A percentile compares a stretch with the other conserved stretches of the same genome.
Evolutionary conservation across 1,140 invertebrate genomes (phyloP).

Genomic region (Drosophila nannoptera): DNA sequence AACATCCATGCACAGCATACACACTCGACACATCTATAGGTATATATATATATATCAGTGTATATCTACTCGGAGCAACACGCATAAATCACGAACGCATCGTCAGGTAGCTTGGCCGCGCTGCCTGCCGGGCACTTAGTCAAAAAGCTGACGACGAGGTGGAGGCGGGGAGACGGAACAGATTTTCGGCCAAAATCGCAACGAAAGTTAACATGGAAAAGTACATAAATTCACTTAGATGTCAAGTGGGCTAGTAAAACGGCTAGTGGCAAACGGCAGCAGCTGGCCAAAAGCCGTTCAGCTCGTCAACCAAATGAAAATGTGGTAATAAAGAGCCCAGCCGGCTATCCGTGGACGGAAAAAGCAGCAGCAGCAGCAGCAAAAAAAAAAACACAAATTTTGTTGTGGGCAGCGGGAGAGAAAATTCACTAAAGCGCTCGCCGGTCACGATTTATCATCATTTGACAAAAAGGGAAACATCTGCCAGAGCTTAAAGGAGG

Average conservation of each 20-base stretch:
- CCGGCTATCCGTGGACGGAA: constrained; percentile 20
- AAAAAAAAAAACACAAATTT: constrained; percentile 8
- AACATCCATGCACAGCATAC: no score
- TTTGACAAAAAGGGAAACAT: constrained; percentile 73
- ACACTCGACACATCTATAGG: background rate
- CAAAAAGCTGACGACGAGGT: no score
- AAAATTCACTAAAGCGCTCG: constrained; percentile 63
- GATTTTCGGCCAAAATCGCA: constrained; percentile 36
- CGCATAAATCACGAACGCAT: constrained; percentile 51
- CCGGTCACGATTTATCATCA: constrained; percentile 75
- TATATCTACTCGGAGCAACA: background rate
- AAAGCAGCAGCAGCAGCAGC: background rate
- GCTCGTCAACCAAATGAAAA: constrained; percentile 56
- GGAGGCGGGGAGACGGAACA: background rate
- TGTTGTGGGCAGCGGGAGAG: constrained; percentile 24
- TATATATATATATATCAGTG: background rate
- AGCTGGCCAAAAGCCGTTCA: constrained; percentile 53
- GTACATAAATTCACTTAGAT: constrained; percentile 74
- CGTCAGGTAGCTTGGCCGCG: constrained; percentile 34
- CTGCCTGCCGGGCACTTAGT: constrained; percentile 45
- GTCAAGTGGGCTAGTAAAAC: constrained; percentile 53
- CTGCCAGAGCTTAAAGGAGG: constrained; percentile 3
- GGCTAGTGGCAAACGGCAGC: constrained; percentile 35
- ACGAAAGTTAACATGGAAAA: constrained; percentile 60
- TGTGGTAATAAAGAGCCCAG: constrained; percentile 44